A percentile compares a stretch with the other conserved stretches of the same genome.
phyloP scores from a whole-genome alignment of 37 sponge, comb jelly and placozoan genomes.

The Diacarnus erythraeanus region DNA sequence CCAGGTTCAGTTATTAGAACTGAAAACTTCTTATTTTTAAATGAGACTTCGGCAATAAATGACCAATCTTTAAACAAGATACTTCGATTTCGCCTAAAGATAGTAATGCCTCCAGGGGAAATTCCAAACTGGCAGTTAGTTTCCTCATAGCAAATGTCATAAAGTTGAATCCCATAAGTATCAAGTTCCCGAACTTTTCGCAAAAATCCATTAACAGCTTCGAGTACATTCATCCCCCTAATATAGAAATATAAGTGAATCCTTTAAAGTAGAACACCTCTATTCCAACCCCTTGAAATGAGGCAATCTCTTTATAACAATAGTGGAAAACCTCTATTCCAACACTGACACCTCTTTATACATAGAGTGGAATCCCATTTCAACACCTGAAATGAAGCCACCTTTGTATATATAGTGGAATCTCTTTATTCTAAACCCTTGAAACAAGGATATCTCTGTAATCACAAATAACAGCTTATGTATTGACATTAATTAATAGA shows the following conservation, averaged over 20 bases:
- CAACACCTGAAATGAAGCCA: too few species aligned
- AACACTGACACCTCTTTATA: too few species aligned
- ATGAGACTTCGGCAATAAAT: neutral
- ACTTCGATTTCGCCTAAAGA: slow-evolving; percentile 4
- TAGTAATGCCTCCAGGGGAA: neutral
- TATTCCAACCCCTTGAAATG: too few species aligned
- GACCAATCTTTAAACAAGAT: neutral
- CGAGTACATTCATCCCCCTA: slow-evolving; percentile 24
- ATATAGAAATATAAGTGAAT: neutral
- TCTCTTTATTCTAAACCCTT: too few species aligned
- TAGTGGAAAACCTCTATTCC: too few species aligned
- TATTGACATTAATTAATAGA: too few species aligned
- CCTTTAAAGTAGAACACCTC: neutral
- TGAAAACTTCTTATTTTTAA: neutral
- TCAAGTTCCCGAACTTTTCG: slow-evolving; percentile 20
- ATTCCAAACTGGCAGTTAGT: neutral
- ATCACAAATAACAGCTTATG: too few species aligned
- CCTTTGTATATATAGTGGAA: too few species aligned
- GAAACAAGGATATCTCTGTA: too few species aligned
- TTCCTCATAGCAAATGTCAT: slow-evolving; percentile 3
- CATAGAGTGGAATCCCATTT: too few species aligned
- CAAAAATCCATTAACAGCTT: slow-evolving; percentile 18
- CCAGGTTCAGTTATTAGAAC: neutral
- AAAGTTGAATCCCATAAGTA: slow-evolving; percentile 17
- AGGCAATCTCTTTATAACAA: too few species aligned